Conservation (phyloP, 1,140 invertebrate genomes). For the Cecropterus lyciades region DNA sequence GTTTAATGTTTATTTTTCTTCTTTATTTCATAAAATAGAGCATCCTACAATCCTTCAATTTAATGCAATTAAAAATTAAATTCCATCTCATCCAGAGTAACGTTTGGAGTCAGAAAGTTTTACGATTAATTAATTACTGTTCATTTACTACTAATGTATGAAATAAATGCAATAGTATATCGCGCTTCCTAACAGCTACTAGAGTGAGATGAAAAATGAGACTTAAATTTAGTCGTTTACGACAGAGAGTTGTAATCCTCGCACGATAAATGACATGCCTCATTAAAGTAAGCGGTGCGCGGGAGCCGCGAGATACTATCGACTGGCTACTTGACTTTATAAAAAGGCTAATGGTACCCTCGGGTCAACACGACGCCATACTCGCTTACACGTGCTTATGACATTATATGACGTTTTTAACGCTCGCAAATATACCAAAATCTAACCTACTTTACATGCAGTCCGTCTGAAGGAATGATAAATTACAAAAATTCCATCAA, state of each 20-base stretch:
- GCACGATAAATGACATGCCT: slow-evolving; percentile 65
- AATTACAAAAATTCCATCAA: slow-evolving; percentile 69
- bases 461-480: slow-evolving; percentile 51
- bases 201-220: slow-evolving; percentile 16
- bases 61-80: no score
- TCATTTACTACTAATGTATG: neutral
- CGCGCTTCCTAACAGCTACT: neutral
- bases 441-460: slow-evolving; percentile 15
- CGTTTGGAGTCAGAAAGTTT: slow-evolving; percentile 4
- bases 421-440: slow-evolving; percentile 13
- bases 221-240: slow-evolving; percentile 35
- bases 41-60: no score
- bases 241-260: slow-evolving; percentile 36
- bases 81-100: neutral
- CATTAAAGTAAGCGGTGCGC: slow-evolving; percentile 72
- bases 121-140: neutral
- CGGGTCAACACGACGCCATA: slow-evolving; percentile 49
- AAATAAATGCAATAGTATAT: slow-evolving; percentile 11
- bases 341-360: slow-evolving; percentile 73
- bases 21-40: no score
- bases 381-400: slow-evolving; percentile 22
- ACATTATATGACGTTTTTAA: slow-evolving; percentile 22
- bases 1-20: no score
- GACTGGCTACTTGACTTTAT: slow-evolving; percentile 60
- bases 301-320: slow-evolving; percentile 71